phyloP scores from a whole-genome alignment of 2,888 invertebrate species.

The Aporophyla lueneburgensis region DNA sequence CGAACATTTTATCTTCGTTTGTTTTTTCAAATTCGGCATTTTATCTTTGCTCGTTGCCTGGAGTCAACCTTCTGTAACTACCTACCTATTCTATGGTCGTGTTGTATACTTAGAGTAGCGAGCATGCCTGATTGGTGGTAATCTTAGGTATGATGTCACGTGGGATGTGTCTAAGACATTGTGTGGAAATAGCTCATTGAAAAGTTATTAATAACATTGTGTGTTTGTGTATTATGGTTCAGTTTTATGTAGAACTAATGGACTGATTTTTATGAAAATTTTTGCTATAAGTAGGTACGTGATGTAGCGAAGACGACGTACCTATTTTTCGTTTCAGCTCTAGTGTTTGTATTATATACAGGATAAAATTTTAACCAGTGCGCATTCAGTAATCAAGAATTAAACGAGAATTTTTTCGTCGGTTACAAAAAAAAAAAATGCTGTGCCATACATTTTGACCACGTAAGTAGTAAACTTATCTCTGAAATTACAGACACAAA shows the following conservation, averaged over 20 bases:
- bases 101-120: conserved; percentile 27
- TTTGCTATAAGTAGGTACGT: not conserved
- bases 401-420: too few relatives aligned
- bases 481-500: too few relatives aligned
- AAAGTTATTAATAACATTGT: not conserved
- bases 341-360: too few relatives aligned
- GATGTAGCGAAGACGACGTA: too few relatives aligned
- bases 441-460: too few relatives aligned
- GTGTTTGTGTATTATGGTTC: not conserved
- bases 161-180: conserved; percentile 12
- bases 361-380: too few relatives aligned
- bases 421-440: too few relatives aligned
- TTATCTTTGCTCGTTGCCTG: not conserved
- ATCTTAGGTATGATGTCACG: conserved; percentile 32
- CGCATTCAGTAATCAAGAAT: too few relatives aligned
- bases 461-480: too few relatives aligned
- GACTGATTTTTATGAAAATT: not conserved
- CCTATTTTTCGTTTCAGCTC: too few relatives aligned
- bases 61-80: not conserved
- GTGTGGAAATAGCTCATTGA: conserved; percentile 6
- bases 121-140: conserved; percentile 52
- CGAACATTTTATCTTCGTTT: too few relatives aligned
- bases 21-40: too few relatives aligned
- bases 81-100: not conserved
- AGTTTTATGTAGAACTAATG: not conserved